Conservation (phyloP, 1,140 invertebrate genomes). For the Chlorops oryzae region DNA sequence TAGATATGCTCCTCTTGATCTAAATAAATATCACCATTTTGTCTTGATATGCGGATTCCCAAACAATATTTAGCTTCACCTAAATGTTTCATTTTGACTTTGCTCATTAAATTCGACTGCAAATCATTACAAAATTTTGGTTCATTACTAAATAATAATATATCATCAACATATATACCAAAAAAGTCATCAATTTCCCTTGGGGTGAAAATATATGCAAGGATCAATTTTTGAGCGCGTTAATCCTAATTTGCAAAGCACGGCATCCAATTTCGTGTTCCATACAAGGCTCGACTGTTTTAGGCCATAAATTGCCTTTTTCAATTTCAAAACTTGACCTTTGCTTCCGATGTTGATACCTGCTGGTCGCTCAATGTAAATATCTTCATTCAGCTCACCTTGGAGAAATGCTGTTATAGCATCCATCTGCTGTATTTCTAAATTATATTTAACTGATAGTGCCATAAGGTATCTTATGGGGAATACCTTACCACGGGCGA, state of each 20-base stretch:
- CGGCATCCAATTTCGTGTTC: slow-evolving; percentile 30
- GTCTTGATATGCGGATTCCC: slow-evolving; percentile 5
- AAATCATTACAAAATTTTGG: not conserved
- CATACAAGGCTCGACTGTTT: slow-evolving; percentile 38
- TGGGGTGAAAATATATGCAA: slow-evolving; percentile 33
- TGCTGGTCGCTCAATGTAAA: too few relatives aligned
- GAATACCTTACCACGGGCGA: too few relatives aligned
- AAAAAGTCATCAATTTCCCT: slow-evolving; percentile 20
- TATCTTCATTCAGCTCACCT: too few relatives aligned
- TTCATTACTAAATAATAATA: slow-evolving; percentile 35
- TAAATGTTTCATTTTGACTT: slow-evolving; percentile 10
- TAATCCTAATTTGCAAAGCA: slow-evolving; percentile 25
- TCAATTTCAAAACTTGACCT: slow-evolving; percentile 21
- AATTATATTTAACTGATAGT: too few relatives aligned
- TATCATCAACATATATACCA: slow-evolving; percentile 42
- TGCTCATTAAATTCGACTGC: not conserved
- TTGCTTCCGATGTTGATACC: too few relatives aligned
- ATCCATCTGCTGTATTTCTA: too few relatives aligned
- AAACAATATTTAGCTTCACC: slow-evolving; percentile 9
- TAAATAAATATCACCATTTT: not conserved
- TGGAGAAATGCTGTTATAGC: too few relatives aligned
- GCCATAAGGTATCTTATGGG: too few relatives aligned
- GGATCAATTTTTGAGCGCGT: slow-evolving; percentile 25
- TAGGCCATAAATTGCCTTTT: slow-evolving; percentile 44
- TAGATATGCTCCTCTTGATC: slow-evolving; percentile 13